phyloP scores from a whole-genome alignment of 2,888 invertebrate genomes.

The Argynnis bischoffii region DNA sequence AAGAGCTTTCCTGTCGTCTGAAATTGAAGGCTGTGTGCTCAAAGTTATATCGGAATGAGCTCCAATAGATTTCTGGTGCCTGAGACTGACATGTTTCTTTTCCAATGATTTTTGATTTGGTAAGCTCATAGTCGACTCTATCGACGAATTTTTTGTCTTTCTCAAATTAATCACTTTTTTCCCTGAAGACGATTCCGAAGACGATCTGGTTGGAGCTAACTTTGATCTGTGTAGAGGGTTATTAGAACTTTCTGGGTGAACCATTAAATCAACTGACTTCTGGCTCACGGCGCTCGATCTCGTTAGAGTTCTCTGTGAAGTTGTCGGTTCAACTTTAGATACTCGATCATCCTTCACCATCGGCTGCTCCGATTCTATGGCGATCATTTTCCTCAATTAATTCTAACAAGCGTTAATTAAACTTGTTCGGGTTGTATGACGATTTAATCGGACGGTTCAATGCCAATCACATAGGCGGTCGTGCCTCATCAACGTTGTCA shows the following conservation, averaged over 20 bases:
- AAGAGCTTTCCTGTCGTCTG: constrained; percentile 85
- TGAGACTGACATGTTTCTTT: constrained; percentile 79
- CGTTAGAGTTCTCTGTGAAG: constrained; percentile 81
- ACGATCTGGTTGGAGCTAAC: constrained; percentile 71
- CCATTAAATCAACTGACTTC: constrained; percentile 82
- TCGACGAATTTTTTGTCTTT: constrained; percentile 77
- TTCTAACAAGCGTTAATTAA: constrained; percentile 24
- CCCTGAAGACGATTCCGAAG: constrained; percentile 73
- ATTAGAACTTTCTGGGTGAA: constrained; percentile 73
- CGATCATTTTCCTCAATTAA: constrained; percentile 65
- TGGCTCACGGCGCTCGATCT: constrained; percentile 83
- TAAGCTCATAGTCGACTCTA: constrained; percentile 79
- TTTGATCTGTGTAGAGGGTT: constrained; percentile 76
- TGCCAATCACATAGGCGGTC: constrained; percentile 73
- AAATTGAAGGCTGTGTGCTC: constrained; percentile 71
- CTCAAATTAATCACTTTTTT: constrained; percentile 74
- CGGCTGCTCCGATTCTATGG: constrained; percentile 71
- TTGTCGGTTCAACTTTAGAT: constrained; percentile 63
- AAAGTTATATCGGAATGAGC: constrained; percentile 83
- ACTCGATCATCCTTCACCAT: constrained; percentile 65
- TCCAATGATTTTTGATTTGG: constrained; percentile 80
- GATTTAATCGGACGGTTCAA: constrained; percentile 32
- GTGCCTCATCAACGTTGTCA: constrained; percentile 69
- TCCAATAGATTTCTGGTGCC: constrained; percentile 84
- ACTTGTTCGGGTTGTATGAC: constrained; percentile 19